Conservation (phyloP, 1,140 invertebrate genomes). For the Temnothorax curvispinosus region DNA sequence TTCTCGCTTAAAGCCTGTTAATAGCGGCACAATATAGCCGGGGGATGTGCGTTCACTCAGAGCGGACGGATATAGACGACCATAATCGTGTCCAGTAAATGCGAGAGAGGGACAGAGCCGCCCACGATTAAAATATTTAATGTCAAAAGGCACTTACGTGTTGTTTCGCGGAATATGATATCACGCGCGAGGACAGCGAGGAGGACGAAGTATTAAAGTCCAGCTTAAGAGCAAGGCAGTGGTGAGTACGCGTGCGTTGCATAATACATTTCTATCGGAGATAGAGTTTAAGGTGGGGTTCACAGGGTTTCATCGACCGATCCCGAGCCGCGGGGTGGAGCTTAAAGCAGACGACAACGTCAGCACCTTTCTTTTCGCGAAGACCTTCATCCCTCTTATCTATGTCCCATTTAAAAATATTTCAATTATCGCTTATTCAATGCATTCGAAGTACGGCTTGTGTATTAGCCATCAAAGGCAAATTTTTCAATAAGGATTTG, state of each 20-base stretch:
- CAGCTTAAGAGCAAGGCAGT: conserved; percentile 19
- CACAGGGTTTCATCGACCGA: conserved; percentile 56
- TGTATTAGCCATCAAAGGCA: background rate
- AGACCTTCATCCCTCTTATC: background rate
- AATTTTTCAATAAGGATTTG: background rate
- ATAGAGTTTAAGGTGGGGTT: conserved; percentile 55
- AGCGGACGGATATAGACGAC: conserved; percentile 22
- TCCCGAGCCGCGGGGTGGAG: conserved; percentile 42
- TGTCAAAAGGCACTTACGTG: conserved; percentile 43
- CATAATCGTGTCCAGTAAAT: conserved; percentile 8
- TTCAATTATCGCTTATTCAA: background rate
- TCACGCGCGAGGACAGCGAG: conserved; percentile 7
- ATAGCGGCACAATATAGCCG: conserved; percentile 18
- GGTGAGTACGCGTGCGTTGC: conserved; percentile 50
- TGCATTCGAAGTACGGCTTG: background rate
- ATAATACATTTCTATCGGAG: conserved; percentile 58
- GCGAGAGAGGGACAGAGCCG: background rate
- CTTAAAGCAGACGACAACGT: conserved; percentile 39
- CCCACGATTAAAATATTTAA: conserved; percentile 58
- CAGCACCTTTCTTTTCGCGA: conserved; percentile 31
- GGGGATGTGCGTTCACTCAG: background rate
- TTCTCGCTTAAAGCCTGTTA: background rate
- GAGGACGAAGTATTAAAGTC: conserved; percentile 39
- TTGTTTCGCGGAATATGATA: conserved; percentile 37
- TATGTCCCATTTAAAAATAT: background rate